Base-by-base conservation (phyloP, 2,888 invertebrate genomes). In the Machimus rusticus region DNA sequence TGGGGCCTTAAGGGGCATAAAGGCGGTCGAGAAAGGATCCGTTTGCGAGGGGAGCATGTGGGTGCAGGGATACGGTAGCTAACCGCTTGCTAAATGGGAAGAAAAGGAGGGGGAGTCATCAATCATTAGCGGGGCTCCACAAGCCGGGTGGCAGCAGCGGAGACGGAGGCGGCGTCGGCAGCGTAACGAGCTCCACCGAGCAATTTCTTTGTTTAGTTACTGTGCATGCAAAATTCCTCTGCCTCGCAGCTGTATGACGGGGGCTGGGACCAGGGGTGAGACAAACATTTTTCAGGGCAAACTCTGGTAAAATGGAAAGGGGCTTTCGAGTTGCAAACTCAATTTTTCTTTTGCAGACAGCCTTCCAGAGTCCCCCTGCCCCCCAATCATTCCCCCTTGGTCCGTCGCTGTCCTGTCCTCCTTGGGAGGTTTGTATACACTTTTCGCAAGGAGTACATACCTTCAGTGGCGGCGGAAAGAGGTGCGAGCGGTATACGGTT, bases 261-360 rank as follows among this genome's bases (percentile, higher is more conserved):
- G 57, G 12, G 28, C 31, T 14, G 5, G 34, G 6, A n/a, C 5
- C 12, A 34, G 28, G 76, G 66, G 23, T 66, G 37, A 34, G n/a
- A 76, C 76, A 76, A 76, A 76, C 76, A 76, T 76, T 76, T 37
- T 76, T 76, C 76, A 37, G 76, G n/a, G 76, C 6, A 76, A 76
- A 76, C 76, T 66, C 66, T 12, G 23, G 28, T 28, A 46, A 39
- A 66, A 66, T 66, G 66, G 66, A 23, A 66, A 66, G 23, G 66
- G 66, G 66, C 66, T 66, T 76, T 76, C 76, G 28, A 76, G 76
- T 76, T 76, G 34, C 76, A 76, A 76, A 76, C 76, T 76, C 76
- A 76, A 76, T 76, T 76, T 76, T 76, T 76, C 76, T 76, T 76
- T 76, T 37, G 76, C 34, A 76, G 76, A 76, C 76, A 76, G n/a